Evolutionary conservation across 1,140 invertebrate species (phyloP).

Genomic region (Drosophila elegans): DNA sequence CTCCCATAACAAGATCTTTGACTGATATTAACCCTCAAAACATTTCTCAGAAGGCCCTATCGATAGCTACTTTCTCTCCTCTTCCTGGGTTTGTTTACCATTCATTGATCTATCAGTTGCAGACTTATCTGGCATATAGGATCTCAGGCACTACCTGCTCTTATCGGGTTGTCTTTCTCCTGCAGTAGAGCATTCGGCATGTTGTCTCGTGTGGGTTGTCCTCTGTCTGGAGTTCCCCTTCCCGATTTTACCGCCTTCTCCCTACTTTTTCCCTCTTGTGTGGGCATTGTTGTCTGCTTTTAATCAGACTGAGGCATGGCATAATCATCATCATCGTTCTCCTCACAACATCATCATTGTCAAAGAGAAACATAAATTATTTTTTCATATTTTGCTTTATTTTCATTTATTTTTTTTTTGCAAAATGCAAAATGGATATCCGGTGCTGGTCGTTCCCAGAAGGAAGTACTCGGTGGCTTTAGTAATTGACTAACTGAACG

Average conservation of each 20-base stretch:
- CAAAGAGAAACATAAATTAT: constrained; percentile 65
- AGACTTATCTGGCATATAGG: constrained; percentile 24
- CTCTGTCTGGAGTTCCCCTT: constrained; percentile 37
- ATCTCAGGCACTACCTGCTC: constrained; percentile 47
- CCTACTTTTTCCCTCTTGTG: constrained; percentile 26
- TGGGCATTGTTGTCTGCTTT: constrained; percentile 56
- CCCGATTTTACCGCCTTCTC: neutral
- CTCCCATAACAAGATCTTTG: constrained; percentile 20
- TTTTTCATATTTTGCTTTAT: constrained; percentile 33
- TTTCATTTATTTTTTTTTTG: constrained; percentile 14
- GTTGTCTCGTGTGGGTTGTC: constrained; percentile 25
- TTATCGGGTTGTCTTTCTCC: constrained; percentile 31
- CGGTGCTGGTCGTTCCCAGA: constrained; percentile 54
- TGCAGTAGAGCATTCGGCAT: constrained; percentile 8
- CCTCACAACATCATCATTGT: constrained; percentile 43
- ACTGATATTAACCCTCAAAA: constrained; percentile 19
- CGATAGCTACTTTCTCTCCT: constrained; percentile 18
- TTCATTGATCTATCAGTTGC: constrained; percentile 42
- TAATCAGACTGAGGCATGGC: constrained; percentile 69
- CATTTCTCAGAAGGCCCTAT: constrained; percentile 39
- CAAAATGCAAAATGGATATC: constrained; percentile 78
- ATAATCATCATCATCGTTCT: constrained; percentile 60
- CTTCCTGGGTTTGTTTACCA: constrained; percentile 12
- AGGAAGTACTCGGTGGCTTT: constrained; percentile 37
- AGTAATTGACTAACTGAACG: constrained; percentile 41